Conservation (phyloP, 2,113 vertebrate species). For the Petaurus breviceps region DNA sequence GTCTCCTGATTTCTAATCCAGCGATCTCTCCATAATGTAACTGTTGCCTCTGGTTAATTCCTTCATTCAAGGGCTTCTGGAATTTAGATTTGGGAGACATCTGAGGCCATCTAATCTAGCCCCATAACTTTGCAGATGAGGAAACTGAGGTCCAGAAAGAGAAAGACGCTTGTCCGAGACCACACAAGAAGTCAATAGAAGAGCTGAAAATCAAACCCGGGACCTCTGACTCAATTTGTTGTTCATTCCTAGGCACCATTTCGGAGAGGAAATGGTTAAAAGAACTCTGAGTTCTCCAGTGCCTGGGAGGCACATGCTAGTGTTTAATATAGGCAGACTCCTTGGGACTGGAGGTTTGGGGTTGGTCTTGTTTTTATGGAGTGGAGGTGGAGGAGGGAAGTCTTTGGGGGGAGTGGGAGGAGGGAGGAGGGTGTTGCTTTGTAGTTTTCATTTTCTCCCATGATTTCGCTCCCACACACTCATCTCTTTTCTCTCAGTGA, state of each 20-base stretch:
- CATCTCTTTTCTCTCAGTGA: slow-evolving; percentile 28
- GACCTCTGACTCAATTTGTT: not conserved
- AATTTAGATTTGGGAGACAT: not conserved
- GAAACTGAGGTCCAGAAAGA: not conserved
- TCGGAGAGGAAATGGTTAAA: slow-evolving; percentile 85
- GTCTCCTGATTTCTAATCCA: not conserved
- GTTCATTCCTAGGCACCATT: not conserved
- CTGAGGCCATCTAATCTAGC: not conserved
- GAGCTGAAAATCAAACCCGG: not conserved
- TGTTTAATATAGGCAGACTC: slow-evolving; percentile 77
- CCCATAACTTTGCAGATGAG: not conserved
- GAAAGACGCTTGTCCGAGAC: not conserved
- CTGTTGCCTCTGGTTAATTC: not conserved
- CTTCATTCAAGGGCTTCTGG: not conserved
- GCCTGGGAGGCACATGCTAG: slow-evolving; percentile 80
- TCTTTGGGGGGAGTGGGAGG: slow-evolving; percentile 73
- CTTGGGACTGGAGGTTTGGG: slow-evolving; percentile 82
- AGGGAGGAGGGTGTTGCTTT: slow-evolving; percentile 73
- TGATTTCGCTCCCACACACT: slow-evolving; percentile 38
- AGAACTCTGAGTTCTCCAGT: slow-evolving; percentile 69
- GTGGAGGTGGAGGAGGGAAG: slow-evolving; percentile 83
- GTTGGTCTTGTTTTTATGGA: slow-evolving; percentile 23
- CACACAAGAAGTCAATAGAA: not conserved
- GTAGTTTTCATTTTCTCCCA: slow-evolving; percentile 62
- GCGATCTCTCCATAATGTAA: not conserved